These are phyloP conservation scores for Leptodactylus fallax DNA, from an alignment of 2,797 vertebrate genomes.

Conservation along the genomic window DNA sequence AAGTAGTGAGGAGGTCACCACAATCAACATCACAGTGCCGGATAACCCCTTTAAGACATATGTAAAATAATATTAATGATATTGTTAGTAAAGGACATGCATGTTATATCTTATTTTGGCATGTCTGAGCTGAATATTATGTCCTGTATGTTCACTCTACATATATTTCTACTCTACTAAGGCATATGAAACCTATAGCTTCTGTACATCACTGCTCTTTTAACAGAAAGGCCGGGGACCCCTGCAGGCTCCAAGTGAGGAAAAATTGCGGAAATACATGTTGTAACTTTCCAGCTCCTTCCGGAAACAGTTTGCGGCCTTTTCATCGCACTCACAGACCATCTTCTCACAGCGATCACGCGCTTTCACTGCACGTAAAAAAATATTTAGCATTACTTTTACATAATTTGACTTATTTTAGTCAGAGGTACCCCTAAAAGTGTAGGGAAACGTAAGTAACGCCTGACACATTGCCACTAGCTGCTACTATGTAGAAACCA, in stretches of 20 bases:
- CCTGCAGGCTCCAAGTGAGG: constrained; percentile 52
- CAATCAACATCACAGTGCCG: too few species aligned
- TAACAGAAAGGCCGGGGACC: constrained; percentile 64
- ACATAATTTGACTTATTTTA: background rate
- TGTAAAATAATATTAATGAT: too few species aligned
- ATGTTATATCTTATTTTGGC: background rate
- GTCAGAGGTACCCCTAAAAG: background rate
- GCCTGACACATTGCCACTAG: background rate
- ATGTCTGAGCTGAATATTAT: background rate
- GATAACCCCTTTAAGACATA: too few species aligned
- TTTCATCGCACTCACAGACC: constrained; percentile 64
- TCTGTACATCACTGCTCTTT: background rate
- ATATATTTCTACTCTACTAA: constrained; percentile 35
- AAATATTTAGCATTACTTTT: background rate
- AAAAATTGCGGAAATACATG: constrained; percentile 55
- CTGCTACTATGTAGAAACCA: background rate
- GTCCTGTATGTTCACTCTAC: background rate
- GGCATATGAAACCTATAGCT: background rate
- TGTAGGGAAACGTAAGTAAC: background rate
- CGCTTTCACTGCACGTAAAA: constrained; percentile 59
- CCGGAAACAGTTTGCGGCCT: constrained; percentile 64
- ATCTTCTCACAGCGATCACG: constrained; percentile 65
- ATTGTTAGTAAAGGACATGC: too few species aligned
- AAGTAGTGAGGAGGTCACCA: too few species aligned
- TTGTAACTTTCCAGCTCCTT: constrained; percentile 64